A percentile compares a stretch with the other conserved stretches of the same genome.
Evolutionary conservation across 35 echinoderm and acorn worm species (phyloP).

Genomic region (Diadema setosum): DNA sequence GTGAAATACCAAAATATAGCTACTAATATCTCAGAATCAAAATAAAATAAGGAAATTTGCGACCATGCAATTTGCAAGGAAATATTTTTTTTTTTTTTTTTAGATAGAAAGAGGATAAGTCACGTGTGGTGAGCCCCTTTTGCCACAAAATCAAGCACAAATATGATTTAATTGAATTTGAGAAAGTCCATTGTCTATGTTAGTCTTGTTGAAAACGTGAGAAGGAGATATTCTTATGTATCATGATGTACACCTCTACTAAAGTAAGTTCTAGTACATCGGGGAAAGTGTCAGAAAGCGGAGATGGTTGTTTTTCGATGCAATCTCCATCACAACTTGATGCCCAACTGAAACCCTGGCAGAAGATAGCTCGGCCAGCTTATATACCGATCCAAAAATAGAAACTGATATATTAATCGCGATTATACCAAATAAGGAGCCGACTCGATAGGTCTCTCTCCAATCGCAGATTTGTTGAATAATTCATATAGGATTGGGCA

Average conservation of each 20-base stretch:
- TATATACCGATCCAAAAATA: slow-evolving; percentile 49
- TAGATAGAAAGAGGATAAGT: no score
- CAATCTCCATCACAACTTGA: neutral
- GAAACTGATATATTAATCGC: neutral
- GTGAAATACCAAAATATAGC: no score
- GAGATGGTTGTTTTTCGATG: neutral
- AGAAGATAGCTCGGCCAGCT: neutral
- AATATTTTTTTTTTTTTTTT: no score
- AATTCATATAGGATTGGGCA: neutral
- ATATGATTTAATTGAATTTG: neutral
- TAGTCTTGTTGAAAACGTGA: neutral
- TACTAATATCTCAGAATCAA: no score
- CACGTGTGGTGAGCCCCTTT: neutral
- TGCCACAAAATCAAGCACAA: neutral
- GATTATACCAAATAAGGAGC: slow-evolving; percentile 61
- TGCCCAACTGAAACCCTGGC: neutral
- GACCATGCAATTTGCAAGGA: no score
- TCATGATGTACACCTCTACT: neutral
- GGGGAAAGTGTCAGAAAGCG: neutral
- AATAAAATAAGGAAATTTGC: no score
- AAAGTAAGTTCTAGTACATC: neutral
- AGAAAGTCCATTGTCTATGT: neutral
- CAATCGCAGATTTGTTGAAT: neutral
- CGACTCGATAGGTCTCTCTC: neutral
- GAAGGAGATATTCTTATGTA: neutral